Evolutionary conservation across 92 coral and sea anemone species (phyloP).

Genomic region (Epizoanthus fatuus): DNA sequence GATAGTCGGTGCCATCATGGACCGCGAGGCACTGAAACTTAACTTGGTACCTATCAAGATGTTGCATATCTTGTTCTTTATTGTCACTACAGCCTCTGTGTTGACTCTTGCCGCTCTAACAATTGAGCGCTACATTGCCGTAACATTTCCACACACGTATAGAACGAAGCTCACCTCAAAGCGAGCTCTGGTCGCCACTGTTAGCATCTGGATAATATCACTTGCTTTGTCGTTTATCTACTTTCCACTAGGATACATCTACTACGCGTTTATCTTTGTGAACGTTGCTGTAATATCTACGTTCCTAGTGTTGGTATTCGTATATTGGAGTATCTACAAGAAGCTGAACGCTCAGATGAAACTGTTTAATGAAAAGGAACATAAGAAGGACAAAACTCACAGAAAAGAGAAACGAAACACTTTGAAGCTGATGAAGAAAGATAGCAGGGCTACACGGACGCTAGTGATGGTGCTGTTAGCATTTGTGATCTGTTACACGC

Average conservation of each 20-base stretch:
- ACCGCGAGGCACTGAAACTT: slow-evolving; percentile 75
- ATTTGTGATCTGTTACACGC: slow-evolving; percentile 72
- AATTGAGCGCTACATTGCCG: slow-evolving; percentile 85
- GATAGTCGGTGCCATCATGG: slow-evolving; percentile 79
- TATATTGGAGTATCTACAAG: slow-evolving; percentile 71
- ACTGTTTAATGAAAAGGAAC: background rate
- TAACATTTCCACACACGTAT: slow-evolving; percentile 70
- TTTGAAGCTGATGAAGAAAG: background rate
- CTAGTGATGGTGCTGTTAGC: slow-evolving; percentile 66
- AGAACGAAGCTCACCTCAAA: slow-evolving; percentile 65
- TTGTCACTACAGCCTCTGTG: slow-evolving; percentile 82
- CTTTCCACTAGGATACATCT: slow-evolving; percentile 79
- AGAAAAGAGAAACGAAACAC: background rate
- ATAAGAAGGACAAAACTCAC: background rate
- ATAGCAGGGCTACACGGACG: background rate
- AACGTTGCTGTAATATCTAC: slow-evolving; percentile 85
- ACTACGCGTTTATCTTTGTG: slow-evolving; percentile 82
- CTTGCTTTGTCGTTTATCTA: slow-evolving; percentile 68
- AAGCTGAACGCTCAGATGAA: slow-evolving; percentile 55
- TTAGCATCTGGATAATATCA: slow-evolving; percentile 77
- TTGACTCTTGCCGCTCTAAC: slow-evolving; percentile 83
- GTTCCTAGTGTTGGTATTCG: slow-evolving; percentile 79
- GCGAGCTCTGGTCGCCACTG: slow-evolving; percentile 65
- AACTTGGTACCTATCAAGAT: slow-evolving; percentile 67
- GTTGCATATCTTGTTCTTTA: slow-evolving; percentile 80